These are phyloP conservation scores for Eulithis prunata DNA, from an alignment of 2,888 invertebrate genomes.

Conservation along the genomic window DNA sequence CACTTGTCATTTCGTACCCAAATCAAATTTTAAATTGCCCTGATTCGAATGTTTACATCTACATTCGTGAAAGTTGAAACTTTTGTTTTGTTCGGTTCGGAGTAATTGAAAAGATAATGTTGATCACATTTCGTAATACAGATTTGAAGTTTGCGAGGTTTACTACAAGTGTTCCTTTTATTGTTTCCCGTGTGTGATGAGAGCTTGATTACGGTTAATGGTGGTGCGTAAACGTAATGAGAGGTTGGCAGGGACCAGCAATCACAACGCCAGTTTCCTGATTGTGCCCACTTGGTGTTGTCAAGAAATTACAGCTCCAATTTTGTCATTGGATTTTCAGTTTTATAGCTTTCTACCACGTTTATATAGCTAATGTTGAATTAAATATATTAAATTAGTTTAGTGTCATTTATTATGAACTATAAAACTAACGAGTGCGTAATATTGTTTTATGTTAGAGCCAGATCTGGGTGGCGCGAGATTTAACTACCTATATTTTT, in stretches of 20 bases:
- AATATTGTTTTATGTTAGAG: constrained; percentile 3
- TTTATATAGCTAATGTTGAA: constrained; percentile 47
- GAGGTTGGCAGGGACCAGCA: constrained; percentile 66
- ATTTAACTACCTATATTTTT: background rate
- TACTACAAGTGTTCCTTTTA: constrained; percentile 69
- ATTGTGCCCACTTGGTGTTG: constrained; percentile 62
- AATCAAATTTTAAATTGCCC: constrained; percentile 65
- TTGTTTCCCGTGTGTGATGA: constrained; percentile 79
- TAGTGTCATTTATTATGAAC: constrained; percentile 23
- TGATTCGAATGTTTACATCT: constrained; percentile 50
- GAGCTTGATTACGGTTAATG: constrained; percentile 76
- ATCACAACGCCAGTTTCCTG: constrained; percentile 67
- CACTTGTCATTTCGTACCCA: constrained; percentile 68
- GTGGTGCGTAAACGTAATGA: constrained; percentile 77
- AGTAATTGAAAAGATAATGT: constrained; percentile 34
- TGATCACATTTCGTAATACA: constrained; percentile 26
- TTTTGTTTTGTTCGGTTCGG: constrained; percentile 25
- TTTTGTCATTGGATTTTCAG: constrained; percentile 53
- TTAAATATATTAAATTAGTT: constrained; percentile 38
- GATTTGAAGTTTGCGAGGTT: constrained; percentile 39
- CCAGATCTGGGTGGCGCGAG: constrained; percentile 16
- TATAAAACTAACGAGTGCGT: constrained; percentile 17
- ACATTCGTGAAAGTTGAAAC: constrained; percentile 35
- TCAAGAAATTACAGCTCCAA: constrained; percentile 62
- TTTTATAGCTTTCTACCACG: constrained; percentile 42